These are phyloP conservation scores for Lobophora halterata DNA, from an alignment of 2,888 invertebrate species.

Conservation along the genomic window DNA sequence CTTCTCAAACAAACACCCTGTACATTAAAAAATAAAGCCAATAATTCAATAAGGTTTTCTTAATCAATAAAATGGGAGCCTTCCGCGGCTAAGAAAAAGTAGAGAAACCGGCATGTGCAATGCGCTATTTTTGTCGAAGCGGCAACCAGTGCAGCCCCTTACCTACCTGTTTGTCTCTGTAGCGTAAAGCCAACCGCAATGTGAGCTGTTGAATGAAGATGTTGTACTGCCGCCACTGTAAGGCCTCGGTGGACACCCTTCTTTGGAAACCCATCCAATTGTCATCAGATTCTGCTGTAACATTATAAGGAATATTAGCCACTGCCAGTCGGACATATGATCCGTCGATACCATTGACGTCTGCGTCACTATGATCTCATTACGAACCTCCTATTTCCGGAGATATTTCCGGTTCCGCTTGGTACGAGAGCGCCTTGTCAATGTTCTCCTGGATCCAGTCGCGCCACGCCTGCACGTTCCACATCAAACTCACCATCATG, in stretches of 20 bases:
- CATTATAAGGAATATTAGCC: slow-evolving; percentile 1
- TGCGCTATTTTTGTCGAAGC: too few species aligned
- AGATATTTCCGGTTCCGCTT: slow-evolving; percentile 25
- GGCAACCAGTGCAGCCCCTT: too few species aligned
- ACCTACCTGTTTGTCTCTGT: slow-evolving; percentile 55
- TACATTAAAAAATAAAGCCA: too few species aligned
- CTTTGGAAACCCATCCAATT: slow-evolving; percentile 54
- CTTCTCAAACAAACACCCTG: too few species aligned
- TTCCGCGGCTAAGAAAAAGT: too few species aligned
- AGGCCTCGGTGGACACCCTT: slow-evolving; percentile 53
- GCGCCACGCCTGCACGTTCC: slow-evolving; percentile 71
- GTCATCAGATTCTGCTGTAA: slow-evolving; percentile 37
- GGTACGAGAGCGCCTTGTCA: slow-evolving; percentile 45
- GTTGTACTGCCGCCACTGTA: slow-evolving; percentile 71
- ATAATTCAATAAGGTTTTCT: too few species aligned
- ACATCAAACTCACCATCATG: slow-evolving; percentile 67
- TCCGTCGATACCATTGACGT: background rate
- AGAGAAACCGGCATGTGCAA: too few species aligned
- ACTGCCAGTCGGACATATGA: too few species aligned
- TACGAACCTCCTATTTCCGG: slow-evolving; percentile 31
- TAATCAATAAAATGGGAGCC: too few species aligned
- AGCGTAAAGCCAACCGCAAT: slow-evolving; percentile 52
- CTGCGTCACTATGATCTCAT: background rate
- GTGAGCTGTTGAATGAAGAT: slow-evolving; percentile 60
- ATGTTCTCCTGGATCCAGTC: slow-evolving; percentile 68